A percentile compares a stretch with the other conserved stretches of the same genome.
These are phyloP conservation scores for Pedetes capensis DNA, from an alignment of 2,113 vertebrate genomes.

Conservation along the genomic window DNA sequence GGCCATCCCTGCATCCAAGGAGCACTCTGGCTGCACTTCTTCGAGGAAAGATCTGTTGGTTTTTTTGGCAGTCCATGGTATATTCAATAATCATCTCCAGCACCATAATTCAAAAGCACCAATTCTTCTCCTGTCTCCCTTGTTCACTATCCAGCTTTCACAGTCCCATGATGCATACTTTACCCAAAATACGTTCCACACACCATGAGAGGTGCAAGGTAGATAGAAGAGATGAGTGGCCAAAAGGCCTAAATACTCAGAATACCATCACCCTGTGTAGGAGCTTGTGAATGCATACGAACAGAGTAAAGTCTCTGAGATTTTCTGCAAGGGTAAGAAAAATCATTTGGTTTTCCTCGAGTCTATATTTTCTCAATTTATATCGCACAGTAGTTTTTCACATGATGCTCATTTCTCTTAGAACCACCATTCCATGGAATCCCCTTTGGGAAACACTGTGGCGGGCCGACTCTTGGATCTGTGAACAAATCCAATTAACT, in stretches of 20 bases:
- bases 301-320: neutral
- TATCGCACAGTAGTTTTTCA: neutral
- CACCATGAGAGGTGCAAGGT: neutral
- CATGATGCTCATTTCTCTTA: neutral
- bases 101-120: too few relatives aligned
- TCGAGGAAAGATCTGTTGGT: too few relatives aligned
- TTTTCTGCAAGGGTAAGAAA: neutral
- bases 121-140: too few relatives aligned
- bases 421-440: neutral
- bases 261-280: neutral
- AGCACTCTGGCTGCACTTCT: too few relatives aligned
- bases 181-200: neutral
- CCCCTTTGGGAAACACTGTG: neutral
- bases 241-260: neutral
- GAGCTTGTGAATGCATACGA: neutral
- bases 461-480: neutral
- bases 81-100: too few relatives aligned
- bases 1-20: too few relatives aligned
- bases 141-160: too few relatives aligned
- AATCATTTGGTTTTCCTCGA: neutral
- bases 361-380: neutral
- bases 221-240: neutral
- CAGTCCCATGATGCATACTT: too few relatives aligned
- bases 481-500: constrained; percentile 59
- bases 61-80: too few relatives aligned